Conservation (phyloP, 2,113 vertebrate species). For the Corythornis madagascariensis region DNA sequence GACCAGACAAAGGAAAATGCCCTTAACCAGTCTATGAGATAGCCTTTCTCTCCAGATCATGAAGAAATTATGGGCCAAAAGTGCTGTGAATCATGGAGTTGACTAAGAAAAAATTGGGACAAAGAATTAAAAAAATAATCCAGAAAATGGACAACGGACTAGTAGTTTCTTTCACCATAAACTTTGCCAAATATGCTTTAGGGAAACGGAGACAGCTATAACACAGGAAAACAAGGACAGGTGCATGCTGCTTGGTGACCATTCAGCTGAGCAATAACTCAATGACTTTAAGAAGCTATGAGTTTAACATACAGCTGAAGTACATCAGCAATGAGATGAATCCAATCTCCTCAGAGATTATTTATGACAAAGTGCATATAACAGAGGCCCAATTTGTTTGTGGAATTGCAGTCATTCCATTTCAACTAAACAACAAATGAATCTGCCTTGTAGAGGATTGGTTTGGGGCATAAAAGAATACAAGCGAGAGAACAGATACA, state of each 20-base stretch:
- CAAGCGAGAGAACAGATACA: slow-evolving; percentile 55
- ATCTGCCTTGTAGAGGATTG: slow-evolving; percentile 50
- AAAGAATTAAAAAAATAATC: slow-evolving; percentile 24
- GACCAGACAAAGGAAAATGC: slow-evolving; percentile 62
- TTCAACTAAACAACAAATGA: slow-evolving; percentile 77
- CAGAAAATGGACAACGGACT: slow-evolving; percentile 49
- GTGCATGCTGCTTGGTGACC: slow-evolving; percentile 16
- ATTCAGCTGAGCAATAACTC: slow-evolving; percentile 60
- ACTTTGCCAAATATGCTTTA: slow-evolving; percentile 53
- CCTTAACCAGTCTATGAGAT: slow-evolving; percentile 65
- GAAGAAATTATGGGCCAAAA: slow-evolving; percentile 55
- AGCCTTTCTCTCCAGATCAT: slow-evolving; percentile 61
- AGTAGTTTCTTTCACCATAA: slow-evolving; percentile 42
- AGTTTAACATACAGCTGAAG: slow-evolving; percentile 51
- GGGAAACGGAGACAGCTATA: slow-evolving; percentile 56
- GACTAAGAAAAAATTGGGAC: slow-evolving; percentile 5
- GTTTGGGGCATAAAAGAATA: slow-evolving; percentile 60
- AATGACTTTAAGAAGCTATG: slow-evolving; percentile 33
- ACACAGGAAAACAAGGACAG: slow-evolving; percentile 47
- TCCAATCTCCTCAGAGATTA: slow-evolving; percentile 72
- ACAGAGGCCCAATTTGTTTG: slow-evolving; percentile 75
- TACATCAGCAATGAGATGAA: slow-evolving; percentile 58
- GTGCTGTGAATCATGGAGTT: neutral
- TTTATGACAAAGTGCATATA: slow-evolving; percentile 75
- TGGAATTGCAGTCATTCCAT: slow-evolving; percentile 71